These are phyloP conservation scores for Platygyra sinensis DNA, from an alignment of 64 coral and sea anemone species.

Conservation along the genomic window DNA sequence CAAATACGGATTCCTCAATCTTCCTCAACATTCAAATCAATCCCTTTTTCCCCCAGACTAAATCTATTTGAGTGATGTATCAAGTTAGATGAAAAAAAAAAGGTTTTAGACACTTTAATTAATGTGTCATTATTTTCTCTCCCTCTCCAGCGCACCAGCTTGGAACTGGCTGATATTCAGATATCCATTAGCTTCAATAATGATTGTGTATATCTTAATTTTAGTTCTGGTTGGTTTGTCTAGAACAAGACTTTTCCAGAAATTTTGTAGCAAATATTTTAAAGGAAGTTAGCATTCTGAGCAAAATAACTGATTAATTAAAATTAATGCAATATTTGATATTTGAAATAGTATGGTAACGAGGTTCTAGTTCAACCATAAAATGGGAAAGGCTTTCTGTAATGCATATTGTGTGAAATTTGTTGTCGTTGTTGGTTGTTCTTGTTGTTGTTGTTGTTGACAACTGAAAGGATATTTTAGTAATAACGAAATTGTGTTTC, in stretches of 20 bases:
- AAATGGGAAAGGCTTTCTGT: neutral
- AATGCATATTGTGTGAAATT: no score
- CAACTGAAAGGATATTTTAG: no score
- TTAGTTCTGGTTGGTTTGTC: slow-evolving; percentile 80
- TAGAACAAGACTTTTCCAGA: slow-evolving; percentile 77
- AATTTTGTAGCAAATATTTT: slow-evolving; percentile 70
- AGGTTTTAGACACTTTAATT: no score
- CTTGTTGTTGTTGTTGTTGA: no score
- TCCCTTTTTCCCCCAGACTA: no score
- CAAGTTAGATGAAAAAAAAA: no score
- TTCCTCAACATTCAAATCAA: no score
- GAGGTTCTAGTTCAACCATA: neutral
- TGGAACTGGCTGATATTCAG: slow-evolving; percentile 61
- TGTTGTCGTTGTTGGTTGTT: no score
- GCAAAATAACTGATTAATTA: neutral
- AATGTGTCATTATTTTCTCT: neutral
- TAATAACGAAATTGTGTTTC: no score
- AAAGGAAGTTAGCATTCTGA: neutral
- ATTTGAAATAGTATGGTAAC: neutral
- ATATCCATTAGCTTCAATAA: slow-evolving; percentile 75
- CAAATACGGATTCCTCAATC: no score
- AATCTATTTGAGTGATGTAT: no score
- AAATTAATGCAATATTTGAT: neutral
- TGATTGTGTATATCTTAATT: slow-evolving; percentile 65
- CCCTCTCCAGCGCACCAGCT: slow-evolving; percentile 41